Percentiles rank a stretch among this genome's conserved stretches.
Conservation (phyloP, 2,113 vertebrate species). For the Pangasianodon hypophthalmus region DNA sequence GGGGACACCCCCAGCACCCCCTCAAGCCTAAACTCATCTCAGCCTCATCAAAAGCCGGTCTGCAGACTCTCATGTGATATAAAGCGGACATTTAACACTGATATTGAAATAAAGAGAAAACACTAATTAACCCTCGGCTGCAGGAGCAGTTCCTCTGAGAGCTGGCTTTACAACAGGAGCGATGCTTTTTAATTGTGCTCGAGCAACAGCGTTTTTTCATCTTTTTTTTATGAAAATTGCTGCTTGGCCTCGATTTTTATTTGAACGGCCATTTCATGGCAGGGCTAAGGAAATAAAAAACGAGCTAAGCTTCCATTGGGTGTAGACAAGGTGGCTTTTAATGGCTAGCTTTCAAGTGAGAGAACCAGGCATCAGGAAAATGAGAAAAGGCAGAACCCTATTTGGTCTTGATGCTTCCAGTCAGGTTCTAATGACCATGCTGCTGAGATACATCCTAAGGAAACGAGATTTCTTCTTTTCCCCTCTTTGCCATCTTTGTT, state of each 20-base stretch:
- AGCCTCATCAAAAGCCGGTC: conserved; percentile 66
- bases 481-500: conserved; percentile 64
- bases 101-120: conserved; percentile 72
- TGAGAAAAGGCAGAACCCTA: neutral
- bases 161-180: conserved; percentile 59
- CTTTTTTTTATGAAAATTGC: conserved; percentile 53
- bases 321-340: neutral
- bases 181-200: conserved; percentile 69
- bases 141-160: conserved; percentile 63
- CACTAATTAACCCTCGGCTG: conserved; percentile 74
- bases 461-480: conserved; percentile 46
- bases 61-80: conserved; percentile 70
- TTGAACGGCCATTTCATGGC: conserved; percentile 1
- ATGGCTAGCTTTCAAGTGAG: neutral
- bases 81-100: conserved; percentile 71
- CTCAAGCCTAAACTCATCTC: conserved; percentile 58
- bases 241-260: conserved; percentile 50
- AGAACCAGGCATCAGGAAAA: conserved; percentile 11
- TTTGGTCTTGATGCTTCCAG: conserved; percentile 30
- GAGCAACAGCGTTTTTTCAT: conserved; percentile 56
- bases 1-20: neutral
- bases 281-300: neutral
- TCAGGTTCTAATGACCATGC: conserved; percentile 22
- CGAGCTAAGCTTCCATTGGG: neutral
- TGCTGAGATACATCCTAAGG: conserved; percentile 3